Base-by-base conservation (phyloP, 2,888 invertebrate genomes). In the Therioaphis trifolii region DNA sequence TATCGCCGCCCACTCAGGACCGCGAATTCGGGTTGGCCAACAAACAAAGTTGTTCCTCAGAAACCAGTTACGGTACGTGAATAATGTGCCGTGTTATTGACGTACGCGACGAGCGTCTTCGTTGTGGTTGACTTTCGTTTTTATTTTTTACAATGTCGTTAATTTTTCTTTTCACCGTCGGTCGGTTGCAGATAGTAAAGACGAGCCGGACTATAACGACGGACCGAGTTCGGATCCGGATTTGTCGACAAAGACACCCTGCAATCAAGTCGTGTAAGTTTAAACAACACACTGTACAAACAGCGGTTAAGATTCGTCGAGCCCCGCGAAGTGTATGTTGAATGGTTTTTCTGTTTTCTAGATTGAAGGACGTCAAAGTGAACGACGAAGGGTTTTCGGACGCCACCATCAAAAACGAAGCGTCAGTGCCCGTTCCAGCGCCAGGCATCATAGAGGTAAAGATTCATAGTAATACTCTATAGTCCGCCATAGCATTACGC, bases 361-460 rank as follows among this genome's bases (percentile, higher is more conserved):
- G 80, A 5, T 2, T 12, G 14, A 82, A 82, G 12, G 80, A 82
- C 35, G 49, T 72, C 5, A 49, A 72, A 63, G 49, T 63, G 0
- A 63, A 82, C 15, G 72, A 63, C 24, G 46, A 27, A 24, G 72
- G 46, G 35, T 82, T 61, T 63, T 71, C 71, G 0, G 49, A 58
- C 4, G 9, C 72, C 0, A 35, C 80, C 9, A 61, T 82, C 15
- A 82, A 82, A 52, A 82, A 9, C 35, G 80, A 89, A 2, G 88
- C 89, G 0, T 85, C 86, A 5, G 87, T 87, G 0, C 87, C 87
- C 4, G 86, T 87, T 9, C 88, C 88, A 12, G 86, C 87, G 85
- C 91, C 92, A 4, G 92, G 92, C 18, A 92, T 92, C 87, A 88
- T 92, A 63, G 93, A 94, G 90, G 94, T 95, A 88, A 63, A 66